These are phyloP conservation scores for Chaetorhynchus papuensis DNA, from an alignment of 2,113 vertebrate species.

Conservation along the genomic window DNA sequence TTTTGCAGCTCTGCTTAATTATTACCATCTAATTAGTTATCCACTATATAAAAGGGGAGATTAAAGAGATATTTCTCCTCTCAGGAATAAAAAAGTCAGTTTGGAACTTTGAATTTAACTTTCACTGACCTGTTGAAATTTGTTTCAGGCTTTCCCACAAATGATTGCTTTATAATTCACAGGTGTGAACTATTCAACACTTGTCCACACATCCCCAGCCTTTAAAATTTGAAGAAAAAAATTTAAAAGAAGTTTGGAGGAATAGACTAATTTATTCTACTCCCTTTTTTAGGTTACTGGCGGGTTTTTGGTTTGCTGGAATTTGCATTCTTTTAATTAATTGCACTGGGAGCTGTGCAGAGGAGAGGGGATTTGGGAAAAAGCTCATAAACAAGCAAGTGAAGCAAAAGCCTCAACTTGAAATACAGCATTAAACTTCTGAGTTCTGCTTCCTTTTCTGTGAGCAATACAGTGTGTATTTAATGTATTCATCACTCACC, in stretches of 20 bases:
- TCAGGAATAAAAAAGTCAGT: neutral
- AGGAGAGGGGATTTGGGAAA: neutral
- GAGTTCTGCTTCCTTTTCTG: neutral
- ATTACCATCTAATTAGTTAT: neutral
- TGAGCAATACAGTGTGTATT: neutral
- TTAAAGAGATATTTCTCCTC: neutral
- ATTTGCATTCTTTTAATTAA: slow-evolving; percentile 47
- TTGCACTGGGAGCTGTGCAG: neutral
- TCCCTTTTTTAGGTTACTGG: neutral
- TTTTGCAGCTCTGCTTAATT: neutral
- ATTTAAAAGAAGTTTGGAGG: neutral
- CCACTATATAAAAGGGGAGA: neutral
- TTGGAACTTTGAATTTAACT: neutral
- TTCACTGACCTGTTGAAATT: neutral
- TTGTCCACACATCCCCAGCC: neutral
- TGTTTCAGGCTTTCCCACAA: neutral
- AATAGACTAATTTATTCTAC: neutral
- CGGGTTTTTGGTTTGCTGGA: neutral
- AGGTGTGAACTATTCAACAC: neutral
- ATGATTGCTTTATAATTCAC: neutral
- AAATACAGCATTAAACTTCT: neutral
- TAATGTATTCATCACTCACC: neutral
- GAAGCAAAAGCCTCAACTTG: neutral
- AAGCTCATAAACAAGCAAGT: neutral
- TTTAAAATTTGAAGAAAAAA: neutral